Evolutionary conservation across 2,888 invertebrate genomes (phyloP).

Genomic region (Xanthostigma xanthostigma): DNA sequence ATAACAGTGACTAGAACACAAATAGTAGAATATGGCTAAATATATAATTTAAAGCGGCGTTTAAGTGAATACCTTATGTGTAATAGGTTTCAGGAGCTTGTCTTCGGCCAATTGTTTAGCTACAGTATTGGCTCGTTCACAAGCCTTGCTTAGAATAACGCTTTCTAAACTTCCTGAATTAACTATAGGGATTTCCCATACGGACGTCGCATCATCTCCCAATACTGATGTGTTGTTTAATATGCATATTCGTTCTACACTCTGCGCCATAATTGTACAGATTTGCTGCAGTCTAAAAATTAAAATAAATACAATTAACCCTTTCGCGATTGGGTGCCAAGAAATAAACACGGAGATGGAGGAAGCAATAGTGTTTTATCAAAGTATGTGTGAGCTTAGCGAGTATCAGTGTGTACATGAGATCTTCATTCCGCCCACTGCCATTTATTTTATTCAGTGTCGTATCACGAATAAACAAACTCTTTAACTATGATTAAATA

Average conservation of each 20-base stretch:
- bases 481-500: too few relatives aligned
- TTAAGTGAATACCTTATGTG: constrained; percentile 26
- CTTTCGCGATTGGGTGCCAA: too few relatives aligned
- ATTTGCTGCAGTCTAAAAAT: constrained; percentile 57
- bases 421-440: too few relatives aligned
- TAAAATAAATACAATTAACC: constrained; percentile 2
- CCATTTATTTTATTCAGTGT: too few relatives aligned
- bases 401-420: too few relatives aligned
- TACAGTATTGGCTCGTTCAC: constrained; percentile 21
- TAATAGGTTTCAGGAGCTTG: constrained; percentile 25
- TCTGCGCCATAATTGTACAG: constrained; percentile 58
- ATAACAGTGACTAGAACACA: too few relatives aligned
- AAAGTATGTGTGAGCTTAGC: too few relatives aligned
- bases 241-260: constrained; percentile 55
- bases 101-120: constrained; percentile 24
- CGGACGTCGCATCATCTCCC: constrained; percentile 15
- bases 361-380: too few relatives aligned
- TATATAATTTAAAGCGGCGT: too few relatives aligned
- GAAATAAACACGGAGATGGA: too few relatives aligned
- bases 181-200: neutral
- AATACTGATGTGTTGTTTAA: constrained; percentile 24
- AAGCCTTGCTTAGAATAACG: neutral
- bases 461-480: too few relatives aligned
- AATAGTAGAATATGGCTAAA: too few relatives aligned
- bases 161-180: constrained; percentile 1